These are phyloP conservation scores for Hyles euphorbiae DNA, from an alignment of 1,140 invertebrate genomes.

Conservation along the genomic window DNA sequence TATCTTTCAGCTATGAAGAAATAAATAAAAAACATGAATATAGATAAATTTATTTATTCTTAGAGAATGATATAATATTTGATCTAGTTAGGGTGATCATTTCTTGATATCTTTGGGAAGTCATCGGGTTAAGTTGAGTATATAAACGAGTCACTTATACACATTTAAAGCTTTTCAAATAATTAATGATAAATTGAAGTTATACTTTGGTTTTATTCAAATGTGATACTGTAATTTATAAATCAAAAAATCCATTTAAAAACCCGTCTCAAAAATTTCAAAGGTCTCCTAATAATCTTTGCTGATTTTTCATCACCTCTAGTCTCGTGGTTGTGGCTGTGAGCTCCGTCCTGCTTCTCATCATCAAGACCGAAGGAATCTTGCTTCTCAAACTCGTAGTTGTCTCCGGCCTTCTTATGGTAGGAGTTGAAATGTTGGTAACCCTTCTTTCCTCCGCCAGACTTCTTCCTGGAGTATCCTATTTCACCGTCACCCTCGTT, in stretches of 20 bases:
- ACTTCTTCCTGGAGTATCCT: conserved; percentile 79
- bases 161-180: no score
- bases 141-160: no score
- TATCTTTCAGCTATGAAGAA: conserved; percentile 25
- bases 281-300: conserved; percentile 31
- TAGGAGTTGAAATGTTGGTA: conserved; percentile 83
- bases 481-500: conserved; percentile 79
- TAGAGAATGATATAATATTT: no score
- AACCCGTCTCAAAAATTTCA: conserved; percentile 36
- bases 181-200: no score
- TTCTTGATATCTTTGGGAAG: no score
- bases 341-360: conserved; percentile 34
- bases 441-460: conserved; percentile 80
- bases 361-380: conserved; percentile 75
- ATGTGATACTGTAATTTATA: no score
- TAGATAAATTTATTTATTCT: no score
- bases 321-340: conserved; percentile 55
- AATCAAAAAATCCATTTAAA: conserved; percentile 34
- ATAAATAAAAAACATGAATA: conserved; percentile 3
- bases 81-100: no score
- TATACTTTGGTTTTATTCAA: background rate
- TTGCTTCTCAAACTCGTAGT: conserved; percentile 82
- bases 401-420: conserved; percentile 83
- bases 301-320: conserved; percentile 46
- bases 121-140: no score